These are phyloP conservation scores for Orycteropus afer DNA, from an alignment of 2,113 vertebrate genomes.

Conservation along the genomic window DNA sequence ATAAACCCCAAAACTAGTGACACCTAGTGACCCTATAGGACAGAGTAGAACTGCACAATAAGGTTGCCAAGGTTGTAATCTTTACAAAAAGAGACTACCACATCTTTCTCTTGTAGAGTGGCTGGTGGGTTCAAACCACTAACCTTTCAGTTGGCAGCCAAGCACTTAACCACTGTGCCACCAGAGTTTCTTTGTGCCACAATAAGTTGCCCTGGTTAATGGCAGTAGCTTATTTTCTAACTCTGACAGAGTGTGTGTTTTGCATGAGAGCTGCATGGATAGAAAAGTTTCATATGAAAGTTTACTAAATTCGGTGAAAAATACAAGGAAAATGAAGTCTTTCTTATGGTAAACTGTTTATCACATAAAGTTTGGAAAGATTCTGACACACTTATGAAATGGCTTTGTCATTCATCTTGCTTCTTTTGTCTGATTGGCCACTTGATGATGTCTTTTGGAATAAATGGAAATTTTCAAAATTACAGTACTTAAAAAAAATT, in stretches of 20 bases:
- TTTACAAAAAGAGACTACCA: not conserved
- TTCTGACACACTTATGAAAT: slow-evolving; percentile 64
- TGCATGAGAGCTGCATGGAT: not conserved
- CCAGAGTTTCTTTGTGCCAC: not conserved
- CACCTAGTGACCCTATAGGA: not conserved
- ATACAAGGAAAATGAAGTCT: slow-evolving; percentile 54
- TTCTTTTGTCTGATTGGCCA: slow-evolving; percentile 67
- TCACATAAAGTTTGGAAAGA: slow-evolving; percentile 53
- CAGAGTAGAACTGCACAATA: not conserved
- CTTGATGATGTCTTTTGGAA: slow-evolving; percentile 52
- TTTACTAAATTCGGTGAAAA: slow-evolving; percentile 41
- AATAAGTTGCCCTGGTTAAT: not conserved
- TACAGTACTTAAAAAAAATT: slow-evolving; percentile 76
- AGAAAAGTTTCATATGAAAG: slow-evolving; percentile 23
- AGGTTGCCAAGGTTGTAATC: not conserved
- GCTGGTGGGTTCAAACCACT: not conserved
- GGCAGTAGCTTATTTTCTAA: not conserved
- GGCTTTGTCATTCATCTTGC: slow-evolving; percentile 40
- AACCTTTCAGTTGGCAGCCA: not conserved
- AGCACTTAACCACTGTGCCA: not conserved
- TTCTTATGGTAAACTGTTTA: slow-evolving; percentile 58
- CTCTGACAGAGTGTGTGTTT: not conserved
- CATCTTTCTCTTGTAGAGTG: not conserved
- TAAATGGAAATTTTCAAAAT: slow-evolving; percentile 77
- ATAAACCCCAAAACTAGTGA: not conserved